These are phyloP conservation scores for Pheosia tremula DNA, from an alignment of 2,888 invertebrate species.

Conservation along the genomic window DNA sequence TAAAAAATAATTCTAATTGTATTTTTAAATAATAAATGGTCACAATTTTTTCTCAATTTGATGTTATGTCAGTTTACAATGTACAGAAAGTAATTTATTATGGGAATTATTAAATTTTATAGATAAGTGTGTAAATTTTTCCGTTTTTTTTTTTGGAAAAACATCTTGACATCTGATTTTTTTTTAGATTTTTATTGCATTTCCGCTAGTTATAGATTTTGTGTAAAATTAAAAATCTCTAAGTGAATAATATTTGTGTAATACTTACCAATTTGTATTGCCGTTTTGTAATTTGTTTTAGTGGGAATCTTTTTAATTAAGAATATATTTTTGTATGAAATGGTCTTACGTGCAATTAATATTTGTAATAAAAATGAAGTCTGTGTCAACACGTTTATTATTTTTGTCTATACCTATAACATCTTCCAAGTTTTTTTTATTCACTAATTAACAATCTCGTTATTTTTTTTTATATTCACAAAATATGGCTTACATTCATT, in stretches of 20 bases:
- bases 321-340: conserved; percentile 83
- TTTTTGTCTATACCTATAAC: background rate
- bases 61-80: conserved; percentile 42
- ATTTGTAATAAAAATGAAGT: conserved; percentile 81
- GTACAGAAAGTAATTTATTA: conserved; percentile 18
- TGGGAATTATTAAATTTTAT: background rate
- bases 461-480: too few species aligned
- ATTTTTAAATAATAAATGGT: conserved; percentile 28
- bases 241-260: conserved; percentile 35
- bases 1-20: conserved; percentile 35
- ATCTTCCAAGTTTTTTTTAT: too few species aligned
- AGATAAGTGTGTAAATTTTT: conserved; percentile 10
- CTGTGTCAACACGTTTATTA: conserved; percentile 54
- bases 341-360: conserved; percentile 82
- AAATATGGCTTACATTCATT: too few species aligned
- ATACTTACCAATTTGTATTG: conserved; percentile 49
- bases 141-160: conserved; percentile 28
- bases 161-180: conserved; percentile 72
- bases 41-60: conserved; percentile 39
- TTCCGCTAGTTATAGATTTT: conserved; percentile 25
- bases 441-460: too few species aligned
- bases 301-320: conserved; percentile 78
- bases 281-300: conserved; percentile 78
- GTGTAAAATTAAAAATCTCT: conserved; percentile 37
- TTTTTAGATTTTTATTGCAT: conserved; percentile 31